Conservation (phyloP, 2,888 invertebrate species). For the Temnothorax ravouxi region DNA sequence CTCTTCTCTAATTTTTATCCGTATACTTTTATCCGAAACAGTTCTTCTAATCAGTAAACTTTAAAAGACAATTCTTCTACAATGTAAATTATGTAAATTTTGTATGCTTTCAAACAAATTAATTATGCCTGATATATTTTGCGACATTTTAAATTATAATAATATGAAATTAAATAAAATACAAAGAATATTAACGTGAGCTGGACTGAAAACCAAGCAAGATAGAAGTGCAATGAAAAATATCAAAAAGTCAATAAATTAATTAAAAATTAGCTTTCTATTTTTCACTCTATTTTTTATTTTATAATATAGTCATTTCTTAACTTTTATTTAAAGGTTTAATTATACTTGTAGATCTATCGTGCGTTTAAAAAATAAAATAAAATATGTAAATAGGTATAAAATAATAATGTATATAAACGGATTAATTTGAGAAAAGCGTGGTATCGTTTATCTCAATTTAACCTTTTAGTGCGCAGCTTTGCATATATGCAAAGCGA, state of each 20-base stretch:
- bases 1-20: slow-evolving; percentile 17
- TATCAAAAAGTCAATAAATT: too few species aligned
- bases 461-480: too few species aligned
- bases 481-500: too few species aligned
- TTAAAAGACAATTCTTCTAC: not conserved
- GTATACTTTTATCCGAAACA: not conserved
- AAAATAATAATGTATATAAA: not conserved
- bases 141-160: slow-evolving; percentile 4
- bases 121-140: not conserved
- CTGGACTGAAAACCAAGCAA: too few species aligned
- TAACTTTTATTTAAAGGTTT: too few species aligned
- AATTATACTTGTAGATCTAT: not conserved
- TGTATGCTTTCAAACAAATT: not conserved
- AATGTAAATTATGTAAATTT: not conserved
- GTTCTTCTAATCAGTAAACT: not conserved
- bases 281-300: too few species aligned
- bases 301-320: too few species aligned
- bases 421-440: not conserved
- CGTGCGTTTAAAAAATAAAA: not conserved
- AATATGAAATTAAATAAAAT: not conserved
- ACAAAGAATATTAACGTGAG: not conserved
- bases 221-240: too few species aligned
- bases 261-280: too few species aligned
- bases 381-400: not conserved
- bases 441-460: not conserved